Percentiles rank a stretch among this genome's conserved stretches.
Conservation (phyloP, 2,888 invertebrate genomes). For the Vanessa cardui region DNA sequence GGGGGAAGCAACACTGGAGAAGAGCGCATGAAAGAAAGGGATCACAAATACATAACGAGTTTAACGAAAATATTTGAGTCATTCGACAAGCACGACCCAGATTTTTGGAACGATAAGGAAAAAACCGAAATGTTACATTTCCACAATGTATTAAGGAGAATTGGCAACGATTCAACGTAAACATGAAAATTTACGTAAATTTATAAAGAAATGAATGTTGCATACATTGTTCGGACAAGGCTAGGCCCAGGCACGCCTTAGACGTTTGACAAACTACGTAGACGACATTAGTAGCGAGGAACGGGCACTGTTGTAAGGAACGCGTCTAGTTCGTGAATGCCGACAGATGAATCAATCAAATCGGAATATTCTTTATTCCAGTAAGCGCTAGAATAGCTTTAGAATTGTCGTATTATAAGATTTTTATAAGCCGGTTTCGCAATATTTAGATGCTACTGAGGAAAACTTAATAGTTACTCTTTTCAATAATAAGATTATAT, state of each 20-base stretch:
- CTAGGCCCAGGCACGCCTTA: slow-evolving; percentile 12
- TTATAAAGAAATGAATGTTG: slow-evolving; percentile 31
- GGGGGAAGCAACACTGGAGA: neutral
- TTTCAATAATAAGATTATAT: no score
- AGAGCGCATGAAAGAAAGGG: neutral
- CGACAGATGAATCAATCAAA: no score
- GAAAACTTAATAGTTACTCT: no score
- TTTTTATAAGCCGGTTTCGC: no score
- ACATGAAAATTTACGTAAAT: slow-evolving; percentile 43
- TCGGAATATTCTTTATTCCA: no score
- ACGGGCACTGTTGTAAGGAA: neutral
- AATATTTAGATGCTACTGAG: no score
- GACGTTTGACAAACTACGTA: slow-evolving; percentile 25
- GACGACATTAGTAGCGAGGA: neutral
- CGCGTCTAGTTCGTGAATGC: no score
- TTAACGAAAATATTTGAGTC: slow-evolving; percentile 33
- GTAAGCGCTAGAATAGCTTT: no score
- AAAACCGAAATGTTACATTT: slow-evolving; percentile 41
- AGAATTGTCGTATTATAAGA: no score
- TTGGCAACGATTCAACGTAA: slow-evolving; percentile 57
- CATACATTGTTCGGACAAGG: slow-evolving; percentile 24
- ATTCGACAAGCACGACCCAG: slow-evolving; percentile 39
- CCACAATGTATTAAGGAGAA: slow-evolving; percentile 43
- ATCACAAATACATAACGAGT: slow-evolving; percentile 18
- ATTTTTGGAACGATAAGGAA: slow-evolving; percentile 46